Evolutionary conservation across 1,140 invertebrate species (phyloP), one percentile per base, ranked within the genome.

Genomic region (Aphelenchoides fujianensis): DNA sequence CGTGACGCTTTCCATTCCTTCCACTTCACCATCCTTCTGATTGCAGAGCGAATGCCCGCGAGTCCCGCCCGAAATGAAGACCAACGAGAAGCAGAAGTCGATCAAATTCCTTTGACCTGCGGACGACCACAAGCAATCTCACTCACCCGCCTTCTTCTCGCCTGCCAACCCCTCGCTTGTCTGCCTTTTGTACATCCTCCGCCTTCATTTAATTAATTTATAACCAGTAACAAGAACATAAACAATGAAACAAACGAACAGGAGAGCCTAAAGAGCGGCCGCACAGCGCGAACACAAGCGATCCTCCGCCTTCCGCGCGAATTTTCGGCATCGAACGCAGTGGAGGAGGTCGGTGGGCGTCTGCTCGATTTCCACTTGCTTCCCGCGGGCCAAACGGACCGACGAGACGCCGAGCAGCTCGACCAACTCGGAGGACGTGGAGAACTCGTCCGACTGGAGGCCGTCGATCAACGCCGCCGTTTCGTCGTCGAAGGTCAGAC

Each of bases 331-430:
- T 69, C 69, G 68, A 16, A 16, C 27, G 63, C 69, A 70, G 30
- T n/a, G n/a, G 1, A 16, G 2, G 27, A 34, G 30, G n/a, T 72
- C 27, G 1, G 69, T 1, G 19, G 16, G 1, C 19, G 63, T 37
- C 12, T 16, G 9, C 16, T 27, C 27, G 16, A 72, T 31, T 69
- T 70, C 16, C 12, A 30, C 16, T 27, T 72, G 27, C 52, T 0
- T 12, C 2, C 69, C 1, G 16, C 1, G 12, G 9, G 35, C 68
- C 16, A 70, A n/a, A 23, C 59, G 9, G 19, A 70, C 69, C 19
- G 68, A 71, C 0, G 77, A 79, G n/a, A 79, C 77, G 30, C 78
- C 78, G n/a, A 79, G 63, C 2, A 79, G 54, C 69, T 79, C 77
- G 3, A 67, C 54, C 1, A 79, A 35, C 28, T 79, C 70, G 3